Percentiles rank a stretch among this genome's conserved stretches.
These are phyloP conservation scores for Lagodon rhomboides DNA, from an alignment of 2,797 vertebrate species.

Conservation along the genomic window DNA sequence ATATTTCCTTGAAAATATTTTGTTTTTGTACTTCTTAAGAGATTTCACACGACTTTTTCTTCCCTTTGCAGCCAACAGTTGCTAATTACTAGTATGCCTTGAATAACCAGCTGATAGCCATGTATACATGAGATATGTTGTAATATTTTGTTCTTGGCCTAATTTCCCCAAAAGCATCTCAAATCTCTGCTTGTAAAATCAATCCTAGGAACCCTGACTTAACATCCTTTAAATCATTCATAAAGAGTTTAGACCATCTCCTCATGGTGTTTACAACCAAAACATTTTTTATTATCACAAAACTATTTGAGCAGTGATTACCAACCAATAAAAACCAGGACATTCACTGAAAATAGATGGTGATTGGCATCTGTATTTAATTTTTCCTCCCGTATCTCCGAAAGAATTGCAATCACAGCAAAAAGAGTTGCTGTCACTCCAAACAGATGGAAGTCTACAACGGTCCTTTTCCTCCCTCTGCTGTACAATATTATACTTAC, in stretches of 20 bases:
- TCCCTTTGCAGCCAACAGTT: background rate
- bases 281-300: background rate
- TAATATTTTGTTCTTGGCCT: background rate
- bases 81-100: background rate
- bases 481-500: constrained; percentile 19
- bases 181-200: background rate
- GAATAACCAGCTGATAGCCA: background rate
- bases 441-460: background rate
- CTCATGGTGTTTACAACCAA: background rate
- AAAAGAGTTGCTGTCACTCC: background rate
- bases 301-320: background rate
- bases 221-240: background rate
- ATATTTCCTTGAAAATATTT: constrained; percentile 44
- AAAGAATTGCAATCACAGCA: background rate
- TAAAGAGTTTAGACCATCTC: background rate
- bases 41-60: background rate
- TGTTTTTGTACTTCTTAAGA: constrained; percentile 30
- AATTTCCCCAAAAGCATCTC: background rate
- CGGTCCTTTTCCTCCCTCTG: constrained; percentile 34
- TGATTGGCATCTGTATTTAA: background rate
- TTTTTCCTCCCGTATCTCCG: background rate
- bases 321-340: background rate
- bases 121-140: too few species aligned
- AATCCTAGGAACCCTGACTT: background rate
- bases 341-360: background rate